These are phyloP conservation scores for Aplochiton taeniatus DNA, from an alignment of 2,797 vertebrate genomes.

Conservation along the genomic window DNA sequence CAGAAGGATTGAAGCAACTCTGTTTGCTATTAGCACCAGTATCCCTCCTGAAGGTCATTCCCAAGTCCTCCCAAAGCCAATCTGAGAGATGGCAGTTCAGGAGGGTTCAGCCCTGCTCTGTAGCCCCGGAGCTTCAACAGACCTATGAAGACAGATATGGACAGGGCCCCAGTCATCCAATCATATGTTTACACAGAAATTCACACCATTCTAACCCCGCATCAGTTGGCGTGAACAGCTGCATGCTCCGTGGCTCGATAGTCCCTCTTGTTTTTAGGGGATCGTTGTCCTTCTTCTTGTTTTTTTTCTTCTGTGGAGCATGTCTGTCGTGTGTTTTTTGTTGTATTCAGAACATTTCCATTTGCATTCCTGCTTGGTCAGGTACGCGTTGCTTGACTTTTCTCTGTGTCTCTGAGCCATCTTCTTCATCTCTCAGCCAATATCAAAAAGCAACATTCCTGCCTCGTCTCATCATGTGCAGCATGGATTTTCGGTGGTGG, in stretches of 20 bases:
- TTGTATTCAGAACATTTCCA: conserved; percentile 12
- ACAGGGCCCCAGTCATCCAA: conserved; percentile 87
- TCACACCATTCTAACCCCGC: conserved; percentile 88
- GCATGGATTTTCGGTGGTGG: conserved; percentile 90
- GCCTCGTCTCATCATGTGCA: conserved; percentile 87
- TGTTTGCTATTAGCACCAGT: conserved; percentile 9
- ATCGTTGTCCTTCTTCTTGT: conserved; percentile 44
- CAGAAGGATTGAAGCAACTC: conserved; percentile 13
- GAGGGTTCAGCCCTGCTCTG: conserved; percentile 56
- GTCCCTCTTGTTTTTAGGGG: conserved; percentile 43
- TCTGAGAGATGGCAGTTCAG: conserved; percentile 53
- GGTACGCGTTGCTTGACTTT: conserved; percentile 54
- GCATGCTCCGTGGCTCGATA: conserved; percentile 79
- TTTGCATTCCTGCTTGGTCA: conserved; percentile 12
- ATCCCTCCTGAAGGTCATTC: conserved; percentile 52
- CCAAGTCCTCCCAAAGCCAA: conserved; percentile 70
- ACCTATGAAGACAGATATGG: conserved; percentile 79
- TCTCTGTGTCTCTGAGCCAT: conserved; percentile 49
- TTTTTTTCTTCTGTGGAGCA: conserved; percentile 67
- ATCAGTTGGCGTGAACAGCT: conserved; percentile 79
- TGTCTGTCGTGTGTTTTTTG: conserved; percentile 57
- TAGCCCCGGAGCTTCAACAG: conserved; percentile 61
- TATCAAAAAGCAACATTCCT: conserved; percentile 75
- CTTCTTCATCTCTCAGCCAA: conserved; percentile 69
- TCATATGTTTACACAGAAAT: conserved; percentile 97